phyloP scores from a whole-genome alignment of 2,888 invertebrate species.

The Meliscaeva auricollis region DNA sequence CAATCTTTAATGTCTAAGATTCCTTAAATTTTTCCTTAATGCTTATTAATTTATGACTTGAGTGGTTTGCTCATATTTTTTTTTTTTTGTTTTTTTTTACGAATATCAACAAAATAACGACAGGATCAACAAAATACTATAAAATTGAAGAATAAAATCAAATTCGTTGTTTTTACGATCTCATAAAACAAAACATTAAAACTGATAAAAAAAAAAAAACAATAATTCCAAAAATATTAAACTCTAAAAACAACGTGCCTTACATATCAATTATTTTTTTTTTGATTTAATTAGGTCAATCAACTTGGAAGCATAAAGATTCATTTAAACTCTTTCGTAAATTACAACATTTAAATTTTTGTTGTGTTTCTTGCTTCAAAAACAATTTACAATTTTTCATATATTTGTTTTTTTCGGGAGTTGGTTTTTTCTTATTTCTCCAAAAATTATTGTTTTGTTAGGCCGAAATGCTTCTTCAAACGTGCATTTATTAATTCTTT shows the following conservation, averaged over 20 bases:
- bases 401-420: not conserved
- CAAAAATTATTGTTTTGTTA: constrained; percentile 31
- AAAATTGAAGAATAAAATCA: constrained; percentile 9
- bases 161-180: constrained; percentile 12
- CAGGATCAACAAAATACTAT: constrained; percentile 18
- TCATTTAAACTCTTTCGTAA: constrained; percentile 52
- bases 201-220: not conserved
- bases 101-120: constrained; percentile 12
- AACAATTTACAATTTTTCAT: constrained; percentile 21
- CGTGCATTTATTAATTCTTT: constrained; percentile 56
- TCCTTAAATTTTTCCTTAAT: constrained; percentile 6
- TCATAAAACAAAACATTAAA: constrained; percentile 15
- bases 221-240: constrained; percentile 20
- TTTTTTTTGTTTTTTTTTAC: constrained; percentile 4
- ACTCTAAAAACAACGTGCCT: constrained; percentile 7
- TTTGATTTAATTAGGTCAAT: constrained; percentile 43
- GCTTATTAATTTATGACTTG: constrained; percentile 30
- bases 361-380: constrained; percentile 5
- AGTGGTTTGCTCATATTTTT: constrained; percentile 11
- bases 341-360: constrained; percentile 49
- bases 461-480: constrained; percentile 18
- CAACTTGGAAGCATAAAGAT: constrained; percentile 32
- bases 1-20: not conserved
- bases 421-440: not conserved
- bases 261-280: not conserved